Percentiles rank a stretch among this genome's conserved stretches.
These are phyloP conservation scores for Caenorhabditis becei DNA, from an alignment of 2,888 invertebrate species.

Conservation along the genomic window DNA sequence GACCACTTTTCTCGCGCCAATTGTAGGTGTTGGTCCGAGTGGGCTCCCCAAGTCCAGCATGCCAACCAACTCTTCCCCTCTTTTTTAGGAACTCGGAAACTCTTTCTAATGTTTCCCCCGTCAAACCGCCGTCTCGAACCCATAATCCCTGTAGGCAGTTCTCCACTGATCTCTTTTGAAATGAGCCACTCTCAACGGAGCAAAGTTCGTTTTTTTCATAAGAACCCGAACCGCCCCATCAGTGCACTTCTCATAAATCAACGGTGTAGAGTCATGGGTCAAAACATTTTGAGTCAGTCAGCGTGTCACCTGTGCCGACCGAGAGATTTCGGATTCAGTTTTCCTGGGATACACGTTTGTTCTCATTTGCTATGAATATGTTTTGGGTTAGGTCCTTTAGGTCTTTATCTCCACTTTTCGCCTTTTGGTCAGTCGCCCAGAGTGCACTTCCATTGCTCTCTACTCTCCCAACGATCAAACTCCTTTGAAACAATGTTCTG, in stretches of 20 bases:
- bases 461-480: conserved; percentile 12
- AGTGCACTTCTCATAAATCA: conserved; percentile 49
- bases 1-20: conserved; percentile 45
- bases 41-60: conserved; percentile 26
- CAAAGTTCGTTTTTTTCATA: neutral
- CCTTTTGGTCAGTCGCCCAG: neutral
- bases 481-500: neutral
- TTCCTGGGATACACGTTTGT: neutral
- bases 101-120: neutral
- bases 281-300: conserved; percentile 3
- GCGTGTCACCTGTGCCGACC: conserved; percentile 39
- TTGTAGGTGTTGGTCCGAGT: conserved; percentile 31
- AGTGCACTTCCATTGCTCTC: neutral
- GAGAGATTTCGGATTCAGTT: conserved; percentile 14
- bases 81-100: conserved; percentile 10
- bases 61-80: neutral
- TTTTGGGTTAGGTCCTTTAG: conserved; percentile 18
- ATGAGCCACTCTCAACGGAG: neutral
- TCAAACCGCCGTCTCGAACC: conserved; percentile 11
- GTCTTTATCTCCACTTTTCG: conserved; percentile 6
- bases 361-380: conserved; percentile 58
- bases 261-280: conserved; percentile 3
- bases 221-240: neutral
- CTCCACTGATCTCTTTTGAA: neutral
- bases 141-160: neutral